These are phyloP conservation scores for Cryptosula pallasiana DNA, from an alignment of 2,888 invertebrate genomes.

Conservation along the genomic window DNA sequence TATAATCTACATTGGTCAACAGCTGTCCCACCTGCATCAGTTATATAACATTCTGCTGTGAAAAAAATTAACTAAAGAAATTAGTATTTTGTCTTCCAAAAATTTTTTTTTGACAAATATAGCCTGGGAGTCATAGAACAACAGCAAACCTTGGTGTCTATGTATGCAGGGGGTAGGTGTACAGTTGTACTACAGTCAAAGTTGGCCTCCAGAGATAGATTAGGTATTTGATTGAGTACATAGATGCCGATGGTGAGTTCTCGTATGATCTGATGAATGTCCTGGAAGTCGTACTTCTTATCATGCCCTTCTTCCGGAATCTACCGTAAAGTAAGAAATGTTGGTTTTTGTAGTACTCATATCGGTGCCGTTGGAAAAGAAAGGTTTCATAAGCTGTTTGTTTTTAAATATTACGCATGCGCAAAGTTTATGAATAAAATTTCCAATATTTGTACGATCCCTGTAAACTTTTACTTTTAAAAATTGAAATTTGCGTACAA, in stretches of 20 bases:
- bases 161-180: slow-evolving; percentile 50
- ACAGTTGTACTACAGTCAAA: slow-evolving; percentile 49
- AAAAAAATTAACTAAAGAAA: neutral
- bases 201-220: slow-evolving; percentile 48
- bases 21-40: slow-evolving; percentile 38
- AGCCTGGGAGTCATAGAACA: no score
- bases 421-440: no score
- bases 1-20: slow-evolving; percentile 51
- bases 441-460: no score
- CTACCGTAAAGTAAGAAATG: neutral
- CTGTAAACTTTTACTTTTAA: no score
- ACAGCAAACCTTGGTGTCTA: slow-evolving; percentile 39
- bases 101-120: no score
- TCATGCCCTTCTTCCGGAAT: neutral
- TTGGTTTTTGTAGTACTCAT: no score
- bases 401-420: no score
- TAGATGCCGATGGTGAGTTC: slow-evolving; percentile 51
- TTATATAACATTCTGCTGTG: neutral
- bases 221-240: slow-evolving; percentile 51
- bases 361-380: no score
- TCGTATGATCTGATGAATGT: slow-evolving; percentile 50
- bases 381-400: no score
- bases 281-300: slow-evolving; percentile 38
- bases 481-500: no score
- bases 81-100: no score